Percentiles rank a stretch among this genome's conserved stretches.
Evolutionary conservation across 1,140 invertebrate species (phyloP).

Genomic region (Battus philenor): DNA sequence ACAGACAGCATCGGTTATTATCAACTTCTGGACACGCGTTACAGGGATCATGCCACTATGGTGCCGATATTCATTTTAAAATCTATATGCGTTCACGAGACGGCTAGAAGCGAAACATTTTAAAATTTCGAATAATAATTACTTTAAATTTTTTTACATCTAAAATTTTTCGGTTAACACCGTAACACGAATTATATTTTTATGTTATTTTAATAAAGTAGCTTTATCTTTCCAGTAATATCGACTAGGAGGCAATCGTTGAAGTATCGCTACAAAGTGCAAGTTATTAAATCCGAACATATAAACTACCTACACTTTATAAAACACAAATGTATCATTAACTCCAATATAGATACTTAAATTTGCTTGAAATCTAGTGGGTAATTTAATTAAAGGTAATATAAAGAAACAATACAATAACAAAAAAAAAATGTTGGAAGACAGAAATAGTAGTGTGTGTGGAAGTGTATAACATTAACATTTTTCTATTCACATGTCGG

Average conservation of each 20-base stretch:
- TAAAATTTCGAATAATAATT: constrained; percentile 37
- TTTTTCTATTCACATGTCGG: no score
- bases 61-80: constrained; percentile 33
- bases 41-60: constrained; percentile 46
- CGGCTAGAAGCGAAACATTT: constrained; percentile 57
- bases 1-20: constrained; percentile 43
- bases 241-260: constrained; percentile 1
- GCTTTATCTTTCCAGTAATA: constrained; percentile 5
- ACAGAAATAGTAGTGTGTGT: constrained; percentile 1
- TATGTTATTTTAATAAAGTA: constrained; percentile 6
- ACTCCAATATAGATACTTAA: constrained; percentile 13
- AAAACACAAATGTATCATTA: constrained; percentile 12
- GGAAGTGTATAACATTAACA: constrained; percentile 6
- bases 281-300: constrained; percentile 6
- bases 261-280: constrained; percentile 14
- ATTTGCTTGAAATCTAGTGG: constrained; percentile 14
- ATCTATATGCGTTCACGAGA: constrained; percentile 43
- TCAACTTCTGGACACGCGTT: constrained; percentile 33
- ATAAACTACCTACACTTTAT: constrained; percentile 3
- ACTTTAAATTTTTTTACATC: constrained; percentile 11
- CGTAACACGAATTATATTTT: constrained; percentile 11
- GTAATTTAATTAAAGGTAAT: neutral
- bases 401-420: constrained; percentile 7
- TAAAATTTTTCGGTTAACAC: constrained; percentile 13
- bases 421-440: constrained; percentile 13